A percentile compares a stretch with the other conserved stretches of the same genome.
Conservation (phyloP, 2,113 vertebrate species). For the Anser cygnoides region DNA sequence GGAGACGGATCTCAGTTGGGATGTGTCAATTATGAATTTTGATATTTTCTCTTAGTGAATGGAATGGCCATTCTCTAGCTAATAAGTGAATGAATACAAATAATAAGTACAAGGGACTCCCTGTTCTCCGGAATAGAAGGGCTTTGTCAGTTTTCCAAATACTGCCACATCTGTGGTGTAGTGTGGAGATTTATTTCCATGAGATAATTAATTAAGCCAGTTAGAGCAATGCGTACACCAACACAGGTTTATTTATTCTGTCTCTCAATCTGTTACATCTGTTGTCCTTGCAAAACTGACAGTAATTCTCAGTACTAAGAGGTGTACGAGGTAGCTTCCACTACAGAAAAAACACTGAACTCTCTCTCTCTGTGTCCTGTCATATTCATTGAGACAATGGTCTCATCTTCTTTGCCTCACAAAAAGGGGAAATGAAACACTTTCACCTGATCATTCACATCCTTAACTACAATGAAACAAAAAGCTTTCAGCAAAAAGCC, state of each 20-base stretch:
- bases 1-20: not conserved
- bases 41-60: not conserved
- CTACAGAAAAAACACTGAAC: not conserved
- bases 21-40: fast-evolving
- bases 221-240: not conserved
- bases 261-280: not conserved
- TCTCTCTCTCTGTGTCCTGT: not conserved
- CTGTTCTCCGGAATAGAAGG: not conserved
- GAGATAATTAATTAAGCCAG: not conserved
- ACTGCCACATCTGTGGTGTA: not conserved
- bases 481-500: not conserved
- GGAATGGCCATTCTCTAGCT: not conserved
- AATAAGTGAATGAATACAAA: not conserved
- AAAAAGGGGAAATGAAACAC: not conserved
- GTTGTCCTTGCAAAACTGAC: not conserved
- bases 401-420: not conserved
- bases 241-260: not conserved
- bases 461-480: not conserved
- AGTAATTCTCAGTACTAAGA: not conserved
- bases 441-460: not conserved
- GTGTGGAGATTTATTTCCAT: not conserved
- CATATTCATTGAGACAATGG: not conserved
- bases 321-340: not conserved
- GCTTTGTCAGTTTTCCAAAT: not conserved
- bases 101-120: not conserved